These are phyloP conservation scores for Ifrita kowaldi DNA, from an alignment of 2,113 vertebrate species.

Conservation along the genomic window DNA sequence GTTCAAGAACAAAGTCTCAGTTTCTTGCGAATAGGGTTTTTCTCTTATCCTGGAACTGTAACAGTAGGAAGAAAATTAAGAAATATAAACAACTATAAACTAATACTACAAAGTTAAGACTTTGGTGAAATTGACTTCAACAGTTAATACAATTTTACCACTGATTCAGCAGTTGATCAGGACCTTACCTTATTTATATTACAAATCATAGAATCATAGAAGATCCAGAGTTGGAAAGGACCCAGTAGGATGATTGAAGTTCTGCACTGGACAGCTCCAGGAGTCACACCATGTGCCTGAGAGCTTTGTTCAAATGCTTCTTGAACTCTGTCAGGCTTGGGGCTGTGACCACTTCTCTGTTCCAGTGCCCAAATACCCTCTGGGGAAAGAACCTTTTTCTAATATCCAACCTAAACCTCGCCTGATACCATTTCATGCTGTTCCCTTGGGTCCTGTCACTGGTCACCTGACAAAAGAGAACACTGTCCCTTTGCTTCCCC, in stretches of 20 bases:
- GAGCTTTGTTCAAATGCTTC: background rate
- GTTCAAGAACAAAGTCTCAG: background rate
- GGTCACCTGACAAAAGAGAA: too few species aligned
- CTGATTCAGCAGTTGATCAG: background rate
- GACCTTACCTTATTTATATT: background rate
- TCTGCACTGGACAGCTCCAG: background rate
- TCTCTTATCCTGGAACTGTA: background rate
- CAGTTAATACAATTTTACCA: background rate
- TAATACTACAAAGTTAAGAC: background rate
- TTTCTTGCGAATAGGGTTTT: background rate
- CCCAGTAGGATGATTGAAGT: background rate
- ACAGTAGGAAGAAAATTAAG: background rate
- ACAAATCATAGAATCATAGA: background rate
- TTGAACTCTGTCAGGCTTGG: background rate
- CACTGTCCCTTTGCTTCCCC: background rate
- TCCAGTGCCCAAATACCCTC: background rate
- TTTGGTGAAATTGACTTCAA: background rate
- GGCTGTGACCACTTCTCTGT: accelerated
- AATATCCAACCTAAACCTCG: background rate
- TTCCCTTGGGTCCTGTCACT: background rate
- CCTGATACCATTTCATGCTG: background rate
- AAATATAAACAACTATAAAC: background rate
- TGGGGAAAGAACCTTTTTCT: background rate
- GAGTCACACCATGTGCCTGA: background rate
- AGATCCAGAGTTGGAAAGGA: background rate